Base-by-base conservation (phyloP, 2,113 vertebrate genomes). In the Corythoichthys haematopterus region DNA sequence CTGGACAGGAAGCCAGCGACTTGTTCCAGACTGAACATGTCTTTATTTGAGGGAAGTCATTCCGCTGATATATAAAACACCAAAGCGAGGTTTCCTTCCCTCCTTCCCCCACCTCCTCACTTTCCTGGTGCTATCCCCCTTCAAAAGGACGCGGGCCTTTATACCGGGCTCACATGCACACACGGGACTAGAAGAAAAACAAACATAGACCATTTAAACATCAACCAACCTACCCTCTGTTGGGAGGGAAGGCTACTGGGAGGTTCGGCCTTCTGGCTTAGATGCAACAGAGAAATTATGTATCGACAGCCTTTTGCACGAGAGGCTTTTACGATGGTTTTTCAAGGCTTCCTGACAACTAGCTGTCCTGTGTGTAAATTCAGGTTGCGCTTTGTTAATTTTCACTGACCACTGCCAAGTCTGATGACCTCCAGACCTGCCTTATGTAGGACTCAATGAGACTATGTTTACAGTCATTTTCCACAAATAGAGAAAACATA, bases 41-140 rank as follows among this genome's bases (percentile, higher is more conserved):
- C 84, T 91, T 90, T 91, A 90, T 91, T 89, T 80, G 89, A 83
- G 79, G 90, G 90, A 92, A 90, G 88, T 91, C 83, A 89, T 91
- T 92, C 86, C 88, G 86, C 81, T 86, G 84, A 91, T 90, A 87
- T 86, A 90, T 89, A 89, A 90, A 90, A 90, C 88, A 90, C 88
- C 87, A 90, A 90, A 90, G 88, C 78, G 81, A 80, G 64, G 76
- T 88, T 91, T 90, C 90, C 89, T 90, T 89, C 89, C 88, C 79
- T 11, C 35, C 20, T 11, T 87, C 78, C 14, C 47, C 60, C 60
- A 20, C 43, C 38, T 61, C 76, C 63, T 72, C 46, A 76, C 82
- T 88, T 90, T 91, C 89, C 90, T 80, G 80, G 79, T 84, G 81
- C 76, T 80, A 87, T 88, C 87, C 81, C 60, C 77, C 84, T 85